Evolutionary conservation across 2,113 vertebrate species (phyloP), one percentile per base, ranked within the genome.

Genomic region (Otolemur garnettii): DNA sequence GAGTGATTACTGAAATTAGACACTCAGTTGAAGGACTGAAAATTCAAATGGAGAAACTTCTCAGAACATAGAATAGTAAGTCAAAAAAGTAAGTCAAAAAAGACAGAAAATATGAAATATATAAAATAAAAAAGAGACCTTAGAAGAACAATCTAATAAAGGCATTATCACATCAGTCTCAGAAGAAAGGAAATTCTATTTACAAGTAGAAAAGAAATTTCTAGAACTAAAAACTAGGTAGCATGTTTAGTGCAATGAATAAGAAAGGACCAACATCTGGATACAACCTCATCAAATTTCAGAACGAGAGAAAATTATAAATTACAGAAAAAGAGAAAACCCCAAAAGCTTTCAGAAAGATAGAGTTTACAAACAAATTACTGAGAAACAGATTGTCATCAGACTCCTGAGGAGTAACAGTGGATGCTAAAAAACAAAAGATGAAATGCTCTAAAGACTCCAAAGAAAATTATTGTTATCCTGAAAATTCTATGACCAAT

Each of bases 21-120:
- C 55, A 53, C 66, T 84, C 59, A 80, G 77, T 14, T 1, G 59
- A 94, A 81, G 8, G 26, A 45, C 0, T 18, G 33, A 77, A 60
- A 77, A 80, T 89, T 59, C 71, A 82, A 91, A 11, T 30, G 22
- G 22, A 77, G 45, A 80, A 84, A 83, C 74, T 38, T 77, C 77
- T 95, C 71, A 83, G 87, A 94, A 69, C 7, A n/a, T n/a, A 91
- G 53, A 88, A 74, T 30, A 81, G 74, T 33, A 89, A 74, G 62
- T 83, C 50, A 50, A 80, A 74, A 22, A 94, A 94, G 57, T 33
- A 89, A 74, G 62, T 83, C 50, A 50, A 80, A 74, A 22, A 94
- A 94, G 57, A 77, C 17, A 42, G 64, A 74, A 79, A 80, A 92
- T 80, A 62, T 24, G 55, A 95, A 97, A 92, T 79, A 59, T 14